A percentile compares a stretch with the other conserved stretches of the same genome.
Conservation (phyloP, 2,113 vertebrate genomes). For the Tichodroma muraria region DNA sequence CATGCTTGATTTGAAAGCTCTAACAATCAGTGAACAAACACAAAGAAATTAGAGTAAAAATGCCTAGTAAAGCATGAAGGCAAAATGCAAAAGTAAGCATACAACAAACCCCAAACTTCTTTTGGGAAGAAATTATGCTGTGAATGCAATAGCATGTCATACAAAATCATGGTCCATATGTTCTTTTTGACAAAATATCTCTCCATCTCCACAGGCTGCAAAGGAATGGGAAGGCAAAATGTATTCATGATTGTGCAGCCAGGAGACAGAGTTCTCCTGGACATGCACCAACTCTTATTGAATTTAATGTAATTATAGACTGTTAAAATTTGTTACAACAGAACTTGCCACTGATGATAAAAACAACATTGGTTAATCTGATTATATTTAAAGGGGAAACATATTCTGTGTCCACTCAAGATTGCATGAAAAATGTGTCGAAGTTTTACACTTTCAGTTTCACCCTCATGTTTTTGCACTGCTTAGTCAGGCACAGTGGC, state of each 20-base stretch:
- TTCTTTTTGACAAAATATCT: not conserved
- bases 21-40: not conserved
- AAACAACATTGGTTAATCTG: not conserved
- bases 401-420: not conserved
- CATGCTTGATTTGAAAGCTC: not conserved
- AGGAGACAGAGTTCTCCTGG: not conserved
- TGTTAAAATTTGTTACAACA: not conserved
- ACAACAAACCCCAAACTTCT: not conserved
- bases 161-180: not conserved
- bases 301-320: not conserved
- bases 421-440: not conserved
- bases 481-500: not conserved
- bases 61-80: not conserved
- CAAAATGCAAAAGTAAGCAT: not conserved
- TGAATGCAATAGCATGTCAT: not conserved
- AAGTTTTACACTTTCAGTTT: not conserved
- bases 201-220: not conserved
- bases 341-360: not conserved
- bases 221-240: not conserved
- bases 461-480: not conserved
- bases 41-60: not conserved
- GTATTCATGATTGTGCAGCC: not conserved
- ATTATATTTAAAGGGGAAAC: not conserved
- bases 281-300: not conserved
- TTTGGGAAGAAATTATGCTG: not conserved